phyloP scores from a whole-genome alignment of 2,113 vertebrate genomes.

The Zapornia atra region DNA sequence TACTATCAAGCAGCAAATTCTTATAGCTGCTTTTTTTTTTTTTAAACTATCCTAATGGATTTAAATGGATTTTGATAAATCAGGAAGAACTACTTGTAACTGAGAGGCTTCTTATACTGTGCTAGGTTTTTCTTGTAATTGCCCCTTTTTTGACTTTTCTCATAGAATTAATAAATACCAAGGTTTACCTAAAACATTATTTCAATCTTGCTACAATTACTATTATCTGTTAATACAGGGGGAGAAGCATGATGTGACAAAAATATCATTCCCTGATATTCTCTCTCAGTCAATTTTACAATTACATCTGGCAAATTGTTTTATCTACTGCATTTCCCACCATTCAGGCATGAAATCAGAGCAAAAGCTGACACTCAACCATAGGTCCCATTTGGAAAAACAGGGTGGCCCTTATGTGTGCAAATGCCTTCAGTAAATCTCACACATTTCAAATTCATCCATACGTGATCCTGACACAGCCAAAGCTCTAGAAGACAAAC shows the following conservation, averaged over 20 bases:
- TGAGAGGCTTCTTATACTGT: not conserved
- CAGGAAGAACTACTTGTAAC: not conserved
- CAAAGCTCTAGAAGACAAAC: not conserved
- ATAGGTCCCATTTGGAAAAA: not conserved
- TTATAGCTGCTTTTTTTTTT: not conserved
- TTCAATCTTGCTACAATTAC: not conserved
- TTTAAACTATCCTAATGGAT: not conserved
- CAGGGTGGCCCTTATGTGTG: accelerated
- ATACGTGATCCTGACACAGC: not conserved
- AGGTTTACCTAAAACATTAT: not conserved
- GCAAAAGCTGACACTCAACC: not conserved
- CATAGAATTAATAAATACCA: not conserved
- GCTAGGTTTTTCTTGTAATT: not conserved
- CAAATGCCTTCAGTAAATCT: not conserved
- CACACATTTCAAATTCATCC: not conserved
- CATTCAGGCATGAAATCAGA: accelerated
- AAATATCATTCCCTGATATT: not conserved
- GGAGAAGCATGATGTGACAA: not conserved
- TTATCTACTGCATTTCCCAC: not conserved
- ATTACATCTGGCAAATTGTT: not conserved
- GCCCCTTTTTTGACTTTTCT: not conserved
- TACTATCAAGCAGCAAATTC: not conserved
- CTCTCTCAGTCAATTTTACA: not conserved
- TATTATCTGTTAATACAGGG: not conserved
- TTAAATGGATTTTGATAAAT: not conserved